Conservation (phyloP, 2,888 invertebrate genomes). For the Neoitamus cyanurus region DNA sequence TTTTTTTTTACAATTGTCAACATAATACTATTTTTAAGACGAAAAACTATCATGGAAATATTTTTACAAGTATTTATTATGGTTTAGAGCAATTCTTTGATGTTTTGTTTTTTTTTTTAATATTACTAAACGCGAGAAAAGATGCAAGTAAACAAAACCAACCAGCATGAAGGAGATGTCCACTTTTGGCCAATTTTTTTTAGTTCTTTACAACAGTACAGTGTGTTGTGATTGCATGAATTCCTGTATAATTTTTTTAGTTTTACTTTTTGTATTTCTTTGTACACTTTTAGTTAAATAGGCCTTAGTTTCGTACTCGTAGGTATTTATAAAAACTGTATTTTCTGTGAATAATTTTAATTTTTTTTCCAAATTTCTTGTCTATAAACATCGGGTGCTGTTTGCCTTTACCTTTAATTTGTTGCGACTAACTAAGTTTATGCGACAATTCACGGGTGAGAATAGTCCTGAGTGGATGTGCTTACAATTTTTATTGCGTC, state of each 20-base stretch:
- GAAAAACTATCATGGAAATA: not conserved
- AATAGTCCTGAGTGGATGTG: not conserved
- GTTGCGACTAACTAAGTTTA: not conserved
- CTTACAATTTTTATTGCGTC: no score
- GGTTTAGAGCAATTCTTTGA: not conserved
- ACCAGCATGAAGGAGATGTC: not conserved
- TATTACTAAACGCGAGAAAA: not conserved
- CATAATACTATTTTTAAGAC: not conserved
- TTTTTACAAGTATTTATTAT: not conserved
- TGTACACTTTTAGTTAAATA: not conserved
- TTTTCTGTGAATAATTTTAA: not conserved
- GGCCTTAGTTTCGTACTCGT: not conserved
- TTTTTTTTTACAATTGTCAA: not conserved
- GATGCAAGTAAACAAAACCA: not conserved
- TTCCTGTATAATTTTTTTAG: not conserved
- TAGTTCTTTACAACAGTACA: not conserved
- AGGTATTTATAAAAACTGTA: not conserved
- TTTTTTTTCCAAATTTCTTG: not conserved
- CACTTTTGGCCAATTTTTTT: not conserved
- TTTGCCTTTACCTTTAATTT: not conserved
- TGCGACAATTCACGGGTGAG: not conserved
- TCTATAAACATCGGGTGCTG: not conserved
- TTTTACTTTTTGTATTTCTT: not conserved
- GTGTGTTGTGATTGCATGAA: not conserved
- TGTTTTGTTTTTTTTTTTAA: not conserved